Conservation (phyloP, 2,888 invertebrate species). For the Cyclophora albipunctata region DNA sequence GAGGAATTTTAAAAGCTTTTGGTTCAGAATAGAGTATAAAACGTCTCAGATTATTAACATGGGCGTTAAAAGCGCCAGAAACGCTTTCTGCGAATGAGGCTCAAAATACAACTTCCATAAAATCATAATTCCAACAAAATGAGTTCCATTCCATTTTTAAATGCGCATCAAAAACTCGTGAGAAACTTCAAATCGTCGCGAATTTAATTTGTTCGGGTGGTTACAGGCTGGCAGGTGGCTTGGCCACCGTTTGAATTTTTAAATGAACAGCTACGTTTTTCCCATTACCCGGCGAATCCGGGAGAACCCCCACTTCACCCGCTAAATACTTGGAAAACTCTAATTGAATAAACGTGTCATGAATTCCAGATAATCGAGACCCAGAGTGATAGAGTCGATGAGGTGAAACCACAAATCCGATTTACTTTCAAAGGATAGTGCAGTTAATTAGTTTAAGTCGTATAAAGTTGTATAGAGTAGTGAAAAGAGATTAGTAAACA, state of each 20-base stretch:
- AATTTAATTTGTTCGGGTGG: constrained; percentile 7
- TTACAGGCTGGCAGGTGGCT: not conserved
- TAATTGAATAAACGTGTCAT: constrained; percentile 29
- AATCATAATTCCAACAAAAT: too few species aligned
- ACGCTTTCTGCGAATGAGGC: too few species aligned
- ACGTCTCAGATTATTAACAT: too few species aligned
- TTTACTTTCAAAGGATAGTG: constrained; percentile 2
- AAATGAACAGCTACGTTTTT: constrained; percentile 22
- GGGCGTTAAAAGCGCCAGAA: too few species aligned
- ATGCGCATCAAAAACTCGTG: not conserved
- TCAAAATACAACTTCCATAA: too few species aligned
- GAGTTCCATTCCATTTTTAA: not conserved
- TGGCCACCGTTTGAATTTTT: constrained; percentile 23
- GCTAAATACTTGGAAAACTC: constrained; percentile 6
- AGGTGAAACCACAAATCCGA: constrained; percentile 1
- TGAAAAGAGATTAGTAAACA: not conserved
- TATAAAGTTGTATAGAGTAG: not conserved
- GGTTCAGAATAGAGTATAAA: too few species aligned
- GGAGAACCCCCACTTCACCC: constrained; percentile 1
- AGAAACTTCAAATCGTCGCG: constrained; percentile 1
- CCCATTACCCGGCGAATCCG: constrained; percentile 12
- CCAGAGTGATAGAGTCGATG: constrained; percentile 5
- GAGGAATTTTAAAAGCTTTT: too few species aligned
- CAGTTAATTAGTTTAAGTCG: not conserved
- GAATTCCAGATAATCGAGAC: constrained; percentile 18